Percentiles rank a stretch among this genome's conserved stretches.
phyloP scores from a whole-genome alignment of 2,888 invertebrate species.

The Clostera curtula region DNA sequence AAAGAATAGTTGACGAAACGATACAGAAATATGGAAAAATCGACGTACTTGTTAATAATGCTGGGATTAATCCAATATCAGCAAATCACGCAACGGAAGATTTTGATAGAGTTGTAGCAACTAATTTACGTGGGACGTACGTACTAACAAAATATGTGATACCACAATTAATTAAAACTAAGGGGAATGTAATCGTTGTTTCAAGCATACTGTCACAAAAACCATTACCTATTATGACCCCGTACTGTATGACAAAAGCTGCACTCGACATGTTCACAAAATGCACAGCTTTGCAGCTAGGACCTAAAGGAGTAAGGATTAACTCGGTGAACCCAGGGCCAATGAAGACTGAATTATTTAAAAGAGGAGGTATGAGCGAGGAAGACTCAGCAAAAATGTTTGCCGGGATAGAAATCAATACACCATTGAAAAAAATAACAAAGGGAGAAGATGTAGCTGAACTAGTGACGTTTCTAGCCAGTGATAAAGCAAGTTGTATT shows the following conservation, averaged over 20 bases:
- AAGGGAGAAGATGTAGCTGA: constrained; percentile 45
- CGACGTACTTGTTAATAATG: constrained; percentile 52
- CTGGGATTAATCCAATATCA: constrained; percentile 36
- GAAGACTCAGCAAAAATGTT: constrained; percentile 33
- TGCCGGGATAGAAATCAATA: constrained; percentile 24
- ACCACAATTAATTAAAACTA: constrained; percentile 38
- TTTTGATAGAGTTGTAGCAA: constrained; percentile 43
- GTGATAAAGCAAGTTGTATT: constrained; percentile 45
- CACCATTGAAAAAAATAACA: constrained; percentile 39
- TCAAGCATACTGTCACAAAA: constrained; percentile 45
- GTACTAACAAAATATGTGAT: constrained; percentile 37
- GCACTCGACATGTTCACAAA: constrained; percentile 55
- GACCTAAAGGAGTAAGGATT: constrained; percentile 44
- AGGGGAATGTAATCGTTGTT: constrained; percentile 50
- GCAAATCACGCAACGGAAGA: constrained; percentile 28
- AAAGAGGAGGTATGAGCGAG: constrained; percentile 37
- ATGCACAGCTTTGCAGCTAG: constrained; percentile 46
- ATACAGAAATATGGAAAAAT: constrained; percentile 36
- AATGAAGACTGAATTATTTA: constrained; percentile 45
- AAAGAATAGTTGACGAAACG: constrained; percentile 40
- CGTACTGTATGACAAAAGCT: constrained; percentile 58
- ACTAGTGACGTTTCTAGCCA: constrained; percentile 43
- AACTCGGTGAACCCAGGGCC: constrained; percentile 56
- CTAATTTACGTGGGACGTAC: constrained; percentile 49
- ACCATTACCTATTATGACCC: constrained; percentile 35